A percentile compares a stretch with the other conserved stretches of the same genome.
phyloP scores from a whole-genome alignment of 2,113 vertebrate genomes.

The Erythrolamprus reginae region DNA sequence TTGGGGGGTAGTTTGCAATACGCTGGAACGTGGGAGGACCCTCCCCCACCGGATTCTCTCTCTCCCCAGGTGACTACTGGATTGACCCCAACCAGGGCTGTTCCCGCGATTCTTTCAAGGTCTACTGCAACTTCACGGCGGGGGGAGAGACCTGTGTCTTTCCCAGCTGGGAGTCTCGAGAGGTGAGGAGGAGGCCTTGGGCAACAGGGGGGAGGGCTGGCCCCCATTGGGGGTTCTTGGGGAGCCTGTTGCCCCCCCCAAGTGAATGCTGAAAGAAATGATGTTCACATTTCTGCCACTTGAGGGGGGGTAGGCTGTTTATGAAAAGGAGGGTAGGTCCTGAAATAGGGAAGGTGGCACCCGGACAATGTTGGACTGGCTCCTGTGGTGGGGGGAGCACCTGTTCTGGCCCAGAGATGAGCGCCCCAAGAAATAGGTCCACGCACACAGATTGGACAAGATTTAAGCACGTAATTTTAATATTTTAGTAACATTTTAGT shows the following conservation, averaged over 20 bases:
- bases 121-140: constrained; percentile 97
- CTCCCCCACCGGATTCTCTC: no score
- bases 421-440: no score
- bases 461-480: no score
- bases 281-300: not conserved
- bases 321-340: not conserved
- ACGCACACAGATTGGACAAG: no score
- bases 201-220: rapidly evolving
- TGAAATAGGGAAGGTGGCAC: not conserved
- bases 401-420: no score
- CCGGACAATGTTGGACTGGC: not conserved
- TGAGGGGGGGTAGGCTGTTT: not conserved
- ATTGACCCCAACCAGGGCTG: constrained; percentile 98
- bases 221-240: no score
- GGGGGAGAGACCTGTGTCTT: constrained; percentile 94
- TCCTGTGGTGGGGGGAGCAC: no score
- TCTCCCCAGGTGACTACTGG: constrained; percentile 89
- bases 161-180: constrained; percentile 95
- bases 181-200: constrained; percentile 73
- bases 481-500: no score
- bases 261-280: not conserved
- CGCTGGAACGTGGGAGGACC: no score
- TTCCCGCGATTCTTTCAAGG: constrained; percentile 94
- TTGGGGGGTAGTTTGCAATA: no score
- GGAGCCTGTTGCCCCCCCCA: not conserved